phyloP scores from a whole-genome alignment of 2,113 vertebrate species.

The Pelvicachromis taeniatus region DNA sequence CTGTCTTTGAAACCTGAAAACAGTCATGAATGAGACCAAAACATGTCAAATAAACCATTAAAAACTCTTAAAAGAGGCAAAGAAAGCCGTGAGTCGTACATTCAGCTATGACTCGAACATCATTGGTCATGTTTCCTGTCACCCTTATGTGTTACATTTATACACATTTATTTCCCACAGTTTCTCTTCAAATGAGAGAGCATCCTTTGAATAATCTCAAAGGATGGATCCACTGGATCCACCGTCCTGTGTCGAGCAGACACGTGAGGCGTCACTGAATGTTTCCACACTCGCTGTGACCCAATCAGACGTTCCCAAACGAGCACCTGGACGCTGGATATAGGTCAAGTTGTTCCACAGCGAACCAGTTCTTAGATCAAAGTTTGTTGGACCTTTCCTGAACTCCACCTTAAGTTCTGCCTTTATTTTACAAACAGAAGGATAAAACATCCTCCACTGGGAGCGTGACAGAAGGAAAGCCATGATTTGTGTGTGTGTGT shows the following conservation, averaged over 20 bases:
- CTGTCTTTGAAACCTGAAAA: not conserved
- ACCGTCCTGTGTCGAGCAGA: not conserved
- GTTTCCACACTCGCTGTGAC: not conserved
- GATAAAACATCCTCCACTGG: not conserved
- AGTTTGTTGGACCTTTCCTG: not conserved
- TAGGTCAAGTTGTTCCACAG: not conserved
- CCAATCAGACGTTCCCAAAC: not conserved
- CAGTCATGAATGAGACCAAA: not conserved
- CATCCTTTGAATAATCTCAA: conserved; percentile 7
- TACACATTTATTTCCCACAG: not conserved
- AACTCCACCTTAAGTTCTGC: not conserved
- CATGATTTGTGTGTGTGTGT: not conserved
- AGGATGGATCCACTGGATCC: too few relatives aligned
- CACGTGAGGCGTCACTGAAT: not conserved
- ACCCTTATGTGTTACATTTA: not conserved
- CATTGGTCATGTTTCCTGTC: not conserved
- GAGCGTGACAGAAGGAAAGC: not conserved
- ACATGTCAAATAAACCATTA: not conserved
- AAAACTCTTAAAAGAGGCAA: not conserved
- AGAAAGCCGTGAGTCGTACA: not conserved
- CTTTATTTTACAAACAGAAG: not conserved
- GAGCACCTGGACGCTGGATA: not conserved
- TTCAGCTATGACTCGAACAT: not conserved
- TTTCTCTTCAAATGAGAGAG: conserved; percentile 16
- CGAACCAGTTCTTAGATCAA: not conserved